Conservation (phyloP, 2,113 vertebrate species). For the Trematocara stigmaticum region DNA sequence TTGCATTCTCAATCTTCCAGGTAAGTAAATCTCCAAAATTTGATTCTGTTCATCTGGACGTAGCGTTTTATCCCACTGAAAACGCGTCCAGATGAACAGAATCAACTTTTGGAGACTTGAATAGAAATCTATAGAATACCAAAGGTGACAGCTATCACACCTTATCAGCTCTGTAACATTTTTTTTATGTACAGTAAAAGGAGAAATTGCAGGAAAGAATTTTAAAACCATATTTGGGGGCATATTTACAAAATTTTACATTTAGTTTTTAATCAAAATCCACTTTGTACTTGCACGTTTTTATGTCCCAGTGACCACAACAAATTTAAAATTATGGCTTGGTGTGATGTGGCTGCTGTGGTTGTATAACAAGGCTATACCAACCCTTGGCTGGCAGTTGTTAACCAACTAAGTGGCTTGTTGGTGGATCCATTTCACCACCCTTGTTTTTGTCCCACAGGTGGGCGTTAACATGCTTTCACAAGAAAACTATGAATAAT, state of each 20-base stretch:
- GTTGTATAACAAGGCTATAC: background rate
- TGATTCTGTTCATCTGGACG: background rate
- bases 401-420: background rate
- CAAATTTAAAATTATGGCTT: background rate
- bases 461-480: background rate
- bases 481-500: background rate
- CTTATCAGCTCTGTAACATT: background rate
- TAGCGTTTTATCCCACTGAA: background rate
- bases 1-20: background rate
- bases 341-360: background rate
- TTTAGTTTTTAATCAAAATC: background rate
- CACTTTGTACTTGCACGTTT: background rate
- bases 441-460: background rate
- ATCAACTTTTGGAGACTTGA: background rate
- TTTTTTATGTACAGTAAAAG: background rate
- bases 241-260: background rate
- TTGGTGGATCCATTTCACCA: background rate
- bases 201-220: background rate
- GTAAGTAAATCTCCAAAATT: background rate
- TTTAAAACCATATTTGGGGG: background rate
- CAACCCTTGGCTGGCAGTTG: background rate
- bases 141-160: background rate
- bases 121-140: background rate
- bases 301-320: background rate
- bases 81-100: background rate